These are phyloP conservation scores for Tautogolabrus adspersus DNA, from an alignment of 2,113 vertebrate species.

Conservation along the genomic window DNA sequence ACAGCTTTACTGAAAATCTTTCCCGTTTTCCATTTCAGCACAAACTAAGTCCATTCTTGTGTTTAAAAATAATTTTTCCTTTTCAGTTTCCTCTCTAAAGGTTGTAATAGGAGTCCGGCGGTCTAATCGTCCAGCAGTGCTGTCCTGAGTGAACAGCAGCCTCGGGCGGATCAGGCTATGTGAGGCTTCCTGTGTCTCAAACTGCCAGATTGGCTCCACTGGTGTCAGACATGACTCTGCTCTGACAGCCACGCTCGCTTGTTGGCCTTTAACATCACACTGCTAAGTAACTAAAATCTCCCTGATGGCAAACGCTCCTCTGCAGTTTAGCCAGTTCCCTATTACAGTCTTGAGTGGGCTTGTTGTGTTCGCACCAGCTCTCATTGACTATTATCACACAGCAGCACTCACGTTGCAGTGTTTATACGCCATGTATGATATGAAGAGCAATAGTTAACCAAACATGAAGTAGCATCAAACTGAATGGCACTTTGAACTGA, in stretches of 20 bases:
- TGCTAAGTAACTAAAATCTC: constrained; percentile 65
- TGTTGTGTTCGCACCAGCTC: constrained; percentile 35
- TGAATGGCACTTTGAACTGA: not conserved
- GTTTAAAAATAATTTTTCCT: not conserved
- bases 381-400: constrained; percentile 29
- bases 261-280: constrained; percentile 61
- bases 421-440: not conserved
- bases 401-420: constrained; percentile 15
- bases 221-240: constrained; percentile 72
- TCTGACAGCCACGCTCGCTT: constrained; percentile 69
- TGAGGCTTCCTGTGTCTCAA: constrained; percentile 54
- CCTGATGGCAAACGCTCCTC: constrained; percentile 61
- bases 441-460: not conserved
- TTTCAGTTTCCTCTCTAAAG: constrained; percentile 12
- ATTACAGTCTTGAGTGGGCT: constrained; percentile 41
- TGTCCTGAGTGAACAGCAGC: constrained; percentile 57
- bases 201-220: constrained; percentile 66
- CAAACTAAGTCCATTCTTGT: not conserved
- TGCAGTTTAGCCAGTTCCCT: constrained; percentile 62
- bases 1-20: not conserved
- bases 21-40: constrained; percentile 3
- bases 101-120: constrained; percentile 31
- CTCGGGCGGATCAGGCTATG: constrained; percentile 44
- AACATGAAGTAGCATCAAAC: not conserved
- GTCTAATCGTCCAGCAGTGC: constrained; percentile 46